phyloP scores from a whole-genome alignment of 2,113 vertebrate species.

The Ctenomys sociabilis region DNA sequence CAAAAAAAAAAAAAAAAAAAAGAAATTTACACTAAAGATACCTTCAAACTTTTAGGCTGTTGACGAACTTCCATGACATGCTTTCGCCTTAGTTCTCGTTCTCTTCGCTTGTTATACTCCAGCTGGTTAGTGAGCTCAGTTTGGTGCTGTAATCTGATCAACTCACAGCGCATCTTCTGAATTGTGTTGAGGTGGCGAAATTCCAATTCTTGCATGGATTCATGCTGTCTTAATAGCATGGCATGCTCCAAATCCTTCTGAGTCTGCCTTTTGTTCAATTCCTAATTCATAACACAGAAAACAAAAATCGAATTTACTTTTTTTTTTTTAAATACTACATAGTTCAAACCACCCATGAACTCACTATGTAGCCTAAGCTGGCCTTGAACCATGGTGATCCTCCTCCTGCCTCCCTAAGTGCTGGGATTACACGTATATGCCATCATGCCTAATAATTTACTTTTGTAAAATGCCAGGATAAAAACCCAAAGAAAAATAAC shows the following conservation, averaged over 20 bases:
- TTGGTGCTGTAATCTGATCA: conserved; percentile 97
- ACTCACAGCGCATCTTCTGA: conserved; percentile 96
- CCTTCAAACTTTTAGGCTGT: conserved; percentile 99
- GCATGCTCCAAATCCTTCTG: conserved; percentile 99
- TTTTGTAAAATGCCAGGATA: neutral
- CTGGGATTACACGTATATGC: neutral
- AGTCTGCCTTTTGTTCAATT: conserved; percentile 98
- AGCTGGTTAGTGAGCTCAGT: conserved; percentile 99
- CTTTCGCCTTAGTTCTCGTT: conserved; percentile 96
- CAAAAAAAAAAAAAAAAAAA: too few species aligned
- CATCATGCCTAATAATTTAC: neutral
- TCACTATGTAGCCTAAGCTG: neutral
- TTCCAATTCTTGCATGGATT: conserved; percentile 99
- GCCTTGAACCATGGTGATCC: neutral
- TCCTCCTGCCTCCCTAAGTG: neutral
- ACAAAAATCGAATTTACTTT: conserved; percentile 8
- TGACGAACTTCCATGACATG: conserved; percentile 99
- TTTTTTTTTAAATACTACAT: neutral
- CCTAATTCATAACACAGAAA: conserved; percentile 85
- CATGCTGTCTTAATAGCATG: conserved; percentile 98
- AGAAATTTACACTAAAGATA: conserved; percentile 78
- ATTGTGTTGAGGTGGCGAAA: conserved; percentile 97
- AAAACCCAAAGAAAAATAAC: conserved; percentile 1
- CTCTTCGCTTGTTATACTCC: conserved; percentile 98
- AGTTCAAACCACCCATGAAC: neutral